Conservation (phyloP, 2,888 invertebrate genomes). For the Ormyrus nitidulus region DNA sequence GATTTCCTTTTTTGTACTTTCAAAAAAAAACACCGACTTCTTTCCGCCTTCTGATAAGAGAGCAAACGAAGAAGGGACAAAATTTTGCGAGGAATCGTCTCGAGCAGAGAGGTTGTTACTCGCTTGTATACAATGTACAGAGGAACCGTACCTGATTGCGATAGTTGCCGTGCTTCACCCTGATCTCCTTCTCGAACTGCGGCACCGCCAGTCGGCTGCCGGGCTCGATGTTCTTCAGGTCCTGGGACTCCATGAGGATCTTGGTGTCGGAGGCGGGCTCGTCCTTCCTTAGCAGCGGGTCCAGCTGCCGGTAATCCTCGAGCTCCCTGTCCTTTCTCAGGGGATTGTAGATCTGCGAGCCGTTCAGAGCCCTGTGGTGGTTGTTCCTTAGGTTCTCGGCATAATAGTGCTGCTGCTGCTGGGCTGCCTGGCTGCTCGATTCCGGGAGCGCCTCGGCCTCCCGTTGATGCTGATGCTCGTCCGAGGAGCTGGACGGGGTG, state of each 20-base stretch:
- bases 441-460: neutral
- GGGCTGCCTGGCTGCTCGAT: neutral
- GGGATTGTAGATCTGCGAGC: constrained; percentile 67
- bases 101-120: too few relatives aligned
- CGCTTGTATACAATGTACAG: too few relatives aligned
- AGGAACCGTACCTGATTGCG: too few relatives aligned
- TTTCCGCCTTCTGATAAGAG: too few relatives aligned
- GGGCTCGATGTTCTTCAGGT: constrained; percentile 54
- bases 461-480: neutral
- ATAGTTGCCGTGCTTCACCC: too few relatives aligned
- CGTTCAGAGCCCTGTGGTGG: constrained; percentile 62
- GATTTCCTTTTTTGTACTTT: too few relatives aligned
- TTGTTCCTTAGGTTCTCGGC: constrained; percentile 70
- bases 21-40: too few relatives aligned
- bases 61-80: too few relatives aligned
- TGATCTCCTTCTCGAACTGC: constrained; percentile 60
- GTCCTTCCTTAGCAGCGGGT: constrained; percentile 61
- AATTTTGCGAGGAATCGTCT: too few relatives aligned
- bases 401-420: constrained; percentile 66
- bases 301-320: constrained; percentile 68
- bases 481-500: neutral
- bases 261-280: constrained; percentile 42
- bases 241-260: constrained; percentile 61
- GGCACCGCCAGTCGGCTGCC: constrained; percentile 36
- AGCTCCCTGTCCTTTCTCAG: constrained; percentile 60